Conservation (phyloP, 2,113 vertebrate species). For the Tragelaphus scriptus region DNA sequence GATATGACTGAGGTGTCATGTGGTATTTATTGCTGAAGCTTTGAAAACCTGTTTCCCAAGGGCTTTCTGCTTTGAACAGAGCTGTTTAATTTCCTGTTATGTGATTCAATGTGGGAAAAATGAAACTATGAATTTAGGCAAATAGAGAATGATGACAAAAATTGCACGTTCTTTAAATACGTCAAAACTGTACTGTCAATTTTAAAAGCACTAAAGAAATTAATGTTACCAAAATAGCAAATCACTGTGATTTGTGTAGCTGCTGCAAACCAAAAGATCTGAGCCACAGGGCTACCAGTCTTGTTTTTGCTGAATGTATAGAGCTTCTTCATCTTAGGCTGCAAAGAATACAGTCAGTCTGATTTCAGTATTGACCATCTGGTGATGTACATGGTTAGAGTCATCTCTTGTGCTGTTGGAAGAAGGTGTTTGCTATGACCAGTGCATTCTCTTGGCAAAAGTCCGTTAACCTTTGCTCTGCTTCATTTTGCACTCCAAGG, state of each 20-base stretch:
- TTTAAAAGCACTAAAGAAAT: neutral
- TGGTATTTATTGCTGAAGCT: neutral
- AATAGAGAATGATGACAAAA: constrained; percentile 7
- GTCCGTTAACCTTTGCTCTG: no score
- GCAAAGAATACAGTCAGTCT: neutral
- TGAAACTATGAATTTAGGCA: neutral
- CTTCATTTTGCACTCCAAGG: no score
- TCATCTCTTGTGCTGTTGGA: neutral
- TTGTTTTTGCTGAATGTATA: neutral
- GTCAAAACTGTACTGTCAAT: neutral
- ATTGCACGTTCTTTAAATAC: neutral
- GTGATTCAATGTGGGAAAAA: neutral
- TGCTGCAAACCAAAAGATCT: neutral
- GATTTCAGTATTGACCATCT: neutral
- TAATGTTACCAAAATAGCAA: neutral
- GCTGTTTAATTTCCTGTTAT: neutral
- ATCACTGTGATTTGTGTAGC: neutral
- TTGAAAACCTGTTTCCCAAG: neutral
- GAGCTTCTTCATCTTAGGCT: neutral
- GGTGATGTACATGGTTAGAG: neutral
- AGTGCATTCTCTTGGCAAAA: neutral
- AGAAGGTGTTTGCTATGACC: neutral
- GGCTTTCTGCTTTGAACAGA: constrained; percentile 13
- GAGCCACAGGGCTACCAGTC: neutral
- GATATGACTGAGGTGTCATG: neutral